phyloP scores from a whole-genome alignment of 2,113 vertebrate genomes.

The Prietella phreatophila region DNA sequence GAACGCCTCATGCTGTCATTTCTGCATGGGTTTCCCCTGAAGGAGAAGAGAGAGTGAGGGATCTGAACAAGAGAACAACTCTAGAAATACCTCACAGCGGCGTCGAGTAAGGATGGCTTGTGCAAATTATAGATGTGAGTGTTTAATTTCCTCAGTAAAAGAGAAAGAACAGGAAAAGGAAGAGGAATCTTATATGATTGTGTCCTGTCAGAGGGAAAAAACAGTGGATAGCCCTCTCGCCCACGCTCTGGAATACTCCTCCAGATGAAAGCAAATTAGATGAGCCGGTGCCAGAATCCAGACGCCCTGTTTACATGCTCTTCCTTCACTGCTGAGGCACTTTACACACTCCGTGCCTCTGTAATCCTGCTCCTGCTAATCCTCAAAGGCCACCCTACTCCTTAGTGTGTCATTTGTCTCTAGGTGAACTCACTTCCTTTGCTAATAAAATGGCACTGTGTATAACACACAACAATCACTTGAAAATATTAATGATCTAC shows the following conservation, averaged over 20 bases:
- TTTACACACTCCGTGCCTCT: not conserved
- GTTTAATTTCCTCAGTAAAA: constrained; percentile 10
- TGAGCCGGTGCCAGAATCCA: constrained; percentile 12
- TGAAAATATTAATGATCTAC: constrained; percentile 18
- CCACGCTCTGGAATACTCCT: constrained; percentile 19
- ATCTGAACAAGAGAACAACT: not conserved
- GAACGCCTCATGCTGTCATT: constrained; percentile 1
- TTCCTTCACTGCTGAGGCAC: constrained; percentile 9
- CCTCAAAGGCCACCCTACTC: not conserved
- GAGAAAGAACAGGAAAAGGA: not conserved
- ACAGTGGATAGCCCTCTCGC: not conserved
- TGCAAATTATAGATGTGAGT: constrained; percentile 10
- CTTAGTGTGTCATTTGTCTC: constrained; percentile 17
- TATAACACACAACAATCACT: constrained; percentile 16
- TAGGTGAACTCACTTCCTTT: constrained; percentile 28
- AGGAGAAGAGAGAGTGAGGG: constrained; percentile 1
- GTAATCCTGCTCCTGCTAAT: not conserved
- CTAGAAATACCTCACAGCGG: not conserved
- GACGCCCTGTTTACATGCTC: constrained; percentile 7
- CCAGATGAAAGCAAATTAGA: constrained; percentile 40
- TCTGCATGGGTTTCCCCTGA: not conserved
- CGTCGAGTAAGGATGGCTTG: not conserved
- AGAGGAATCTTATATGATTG: not conserved
- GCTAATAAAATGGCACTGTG: constrained; percentile 14
- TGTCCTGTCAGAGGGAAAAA: not conserved